Conservation (phyloP, 2,888 invertebrate species). For the Agonum fuliginosum region DNA sequence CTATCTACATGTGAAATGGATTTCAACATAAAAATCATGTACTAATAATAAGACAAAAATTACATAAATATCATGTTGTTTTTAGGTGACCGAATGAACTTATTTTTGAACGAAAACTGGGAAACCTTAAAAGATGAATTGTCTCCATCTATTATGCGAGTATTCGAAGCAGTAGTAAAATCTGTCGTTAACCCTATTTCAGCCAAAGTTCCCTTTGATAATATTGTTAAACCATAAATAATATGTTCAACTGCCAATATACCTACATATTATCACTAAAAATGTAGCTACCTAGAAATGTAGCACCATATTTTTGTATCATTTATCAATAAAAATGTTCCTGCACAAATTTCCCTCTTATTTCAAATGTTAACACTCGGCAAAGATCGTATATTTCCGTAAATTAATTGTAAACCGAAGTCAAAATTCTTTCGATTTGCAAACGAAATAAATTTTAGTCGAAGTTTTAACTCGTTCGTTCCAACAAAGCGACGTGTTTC, state of each 20-base stretch:
- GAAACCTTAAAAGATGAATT: not conserved
- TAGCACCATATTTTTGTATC: not conserved
- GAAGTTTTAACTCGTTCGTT: no score
- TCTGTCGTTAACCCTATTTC: slow-evolving; percentile 5
- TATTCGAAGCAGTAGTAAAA: not conserved
- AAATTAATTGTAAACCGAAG: no score
- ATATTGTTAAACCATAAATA: not conserved
- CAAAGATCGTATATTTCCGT: no score
- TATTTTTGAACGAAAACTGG: slow-evolving; percentile 42
- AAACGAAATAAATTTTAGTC: no score
- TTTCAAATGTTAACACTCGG: not conserved
- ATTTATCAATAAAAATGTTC: not conserved
- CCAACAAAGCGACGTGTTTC: no score
- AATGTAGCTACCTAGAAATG: no score
- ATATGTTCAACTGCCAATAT: no score
- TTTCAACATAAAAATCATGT: not conserved
- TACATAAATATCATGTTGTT: not conserved
- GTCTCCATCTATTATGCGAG: not conserved
- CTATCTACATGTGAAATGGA: not conserved
- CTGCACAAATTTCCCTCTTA: not conserved
- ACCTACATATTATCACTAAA: no score
- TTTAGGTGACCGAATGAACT: slow-evolving; percentile 40
- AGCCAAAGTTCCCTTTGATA: slow-evolving; percentile 10
- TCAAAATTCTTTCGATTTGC: no score
- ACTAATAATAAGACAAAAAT: not conserved